These are phyloP conservation scores for Gari tellinella DNA, from an alignment of 2,888 invertebrate genomes.

Conservation along the genomic window DNA sequence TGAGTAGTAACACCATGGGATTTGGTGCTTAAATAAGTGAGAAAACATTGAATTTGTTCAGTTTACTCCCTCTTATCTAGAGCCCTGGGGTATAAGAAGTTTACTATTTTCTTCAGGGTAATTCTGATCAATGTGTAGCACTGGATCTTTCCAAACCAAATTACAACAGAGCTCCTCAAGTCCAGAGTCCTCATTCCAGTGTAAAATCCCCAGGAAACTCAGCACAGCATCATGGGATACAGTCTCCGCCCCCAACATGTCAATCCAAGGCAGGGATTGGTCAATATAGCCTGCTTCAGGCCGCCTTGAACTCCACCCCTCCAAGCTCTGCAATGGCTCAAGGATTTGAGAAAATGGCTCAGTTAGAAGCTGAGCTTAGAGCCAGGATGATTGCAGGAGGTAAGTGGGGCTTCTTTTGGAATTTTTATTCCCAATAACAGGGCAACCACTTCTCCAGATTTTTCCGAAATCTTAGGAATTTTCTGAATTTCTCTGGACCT, in stretches of 20 bases:
- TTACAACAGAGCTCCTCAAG: neutral
- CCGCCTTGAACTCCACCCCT: conserved; percentile 52
- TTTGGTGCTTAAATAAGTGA: too few species aligned
- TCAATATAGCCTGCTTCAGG: conserved; percentile 55
- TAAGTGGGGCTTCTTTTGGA: neutral
- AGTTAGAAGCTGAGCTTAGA: conserved; percentile 19
- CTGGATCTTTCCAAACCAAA: conserved; percentile 55
- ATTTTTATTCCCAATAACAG: too few species aligned
- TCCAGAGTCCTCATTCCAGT: too few species aligned
- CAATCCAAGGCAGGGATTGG: conserved; percentile 26
- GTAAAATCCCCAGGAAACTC: too few species aligned
- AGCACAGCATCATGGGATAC: neutral
- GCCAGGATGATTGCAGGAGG: conserved; percentile 25
- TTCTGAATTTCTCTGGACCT: too few species aligned
- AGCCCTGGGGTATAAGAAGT: neutral
- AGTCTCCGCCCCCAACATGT: conserved; percentile 20
- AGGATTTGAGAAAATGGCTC: conserved; percentile 15
- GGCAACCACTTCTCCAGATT: too few species aligned
- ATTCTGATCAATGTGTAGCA: conserved; percentile 34
- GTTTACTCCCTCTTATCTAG: too few species aligned
- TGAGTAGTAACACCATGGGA: too few species aligned
- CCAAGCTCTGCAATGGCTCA: conserved; percentile 44
- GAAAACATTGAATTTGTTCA: too few species aligned
- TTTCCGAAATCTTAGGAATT: too few species aligned
- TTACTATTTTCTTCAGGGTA: neutral